Percentiles rank a stretch among this genome's conserved stretches.
phyloP scores from a whole-genome alignment of 1,140 invertebrate species.

The Delia radicum region DNA sequence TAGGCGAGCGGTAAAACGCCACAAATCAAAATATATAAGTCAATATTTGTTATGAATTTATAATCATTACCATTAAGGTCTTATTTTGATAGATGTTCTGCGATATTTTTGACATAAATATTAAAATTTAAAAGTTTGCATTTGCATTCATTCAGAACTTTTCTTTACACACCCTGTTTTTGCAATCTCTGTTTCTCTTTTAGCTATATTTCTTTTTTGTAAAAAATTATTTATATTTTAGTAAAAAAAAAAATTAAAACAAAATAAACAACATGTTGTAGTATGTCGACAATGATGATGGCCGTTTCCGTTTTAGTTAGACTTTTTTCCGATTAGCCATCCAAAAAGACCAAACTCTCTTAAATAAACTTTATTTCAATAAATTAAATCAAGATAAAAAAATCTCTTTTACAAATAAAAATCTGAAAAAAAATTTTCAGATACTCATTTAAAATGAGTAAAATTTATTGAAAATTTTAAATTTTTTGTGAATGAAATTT shows the following conservation, averaged over 20 bases:
- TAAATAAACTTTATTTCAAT: background rate
- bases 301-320: slow-evolving; percentile 50
- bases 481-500: background rate
- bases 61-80: no score
- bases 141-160: no score
- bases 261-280: slow-evolving; percentile 27
- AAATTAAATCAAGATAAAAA: background rate
- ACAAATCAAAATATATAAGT: no score
- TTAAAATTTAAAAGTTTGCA: no score
- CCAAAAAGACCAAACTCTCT: background rate
- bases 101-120: no score
- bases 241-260: background rate
- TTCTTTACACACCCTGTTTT: no score
- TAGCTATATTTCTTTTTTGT: background rate
- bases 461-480: background rate
- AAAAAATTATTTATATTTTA: background rate
- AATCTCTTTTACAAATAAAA: background rate
- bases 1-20: no score
- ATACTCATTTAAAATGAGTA: background rate
- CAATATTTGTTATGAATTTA: no score
- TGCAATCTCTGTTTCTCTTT: background rate
- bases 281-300: slow-evolving; percentile 40
- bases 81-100: no score
- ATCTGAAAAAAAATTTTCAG: no score
- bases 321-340: slow-evolving; percentile 8